A percentile compares a stretch with the other conserved stretches of the same genome.
Conservation (phyloP, 2,888 invertebrate genomes). For the Pyrrhosoma nymphula region DNA sequence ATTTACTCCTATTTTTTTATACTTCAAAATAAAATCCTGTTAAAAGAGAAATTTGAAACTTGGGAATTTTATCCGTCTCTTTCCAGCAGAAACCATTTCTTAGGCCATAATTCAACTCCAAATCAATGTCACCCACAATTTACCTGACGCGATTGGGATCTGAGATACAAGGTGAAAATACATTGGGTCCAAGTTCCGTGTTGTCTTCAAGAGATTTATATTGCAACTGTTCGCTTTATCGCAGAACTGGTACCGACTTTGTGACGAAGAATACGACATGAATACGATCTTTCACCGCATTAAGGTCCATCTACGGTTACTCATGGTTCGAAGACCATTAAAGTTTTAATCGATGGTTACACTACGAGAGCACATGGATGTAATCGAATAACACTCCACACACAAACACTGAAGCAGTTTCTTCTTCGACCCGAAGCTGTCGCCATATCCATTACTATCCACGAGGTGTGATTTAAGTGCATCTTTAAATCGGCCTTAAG, state of each 20-base stretch:
- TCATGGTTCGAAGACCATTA: background rate
- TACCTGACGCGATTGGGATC: too few species aligned
- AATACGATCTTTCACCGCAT: background rate
- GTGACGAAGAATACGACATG: background rate
- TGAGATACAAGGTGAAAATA: too few species aligned
- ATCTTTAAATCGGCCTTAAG: background rate
- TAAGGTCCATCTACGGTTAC: background rate
- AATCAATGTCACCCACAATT: too few species aligned
- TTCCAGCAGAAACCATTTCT: too few species aligned
- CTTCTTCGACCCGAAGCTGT: background rate
- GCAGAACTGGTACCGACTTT: background rate
- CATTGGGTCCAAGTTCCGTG: too few species aligned
- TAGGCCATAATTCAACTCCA: too few species aligned
- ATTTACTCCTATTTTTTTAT: too few species aligned
- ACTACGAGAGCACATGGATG: background rate
- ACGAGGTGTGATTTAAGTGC: slow-evolving; percentile 15
- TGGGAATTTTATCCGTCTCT: too few species aligned
- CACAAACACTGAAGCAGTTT: background rate
- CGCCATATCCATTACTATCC: background rate
- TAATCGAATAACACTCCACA: background rate
- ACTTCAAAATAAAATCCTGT: too few species aligned
- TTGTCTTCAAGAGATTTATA: too few species aligned
- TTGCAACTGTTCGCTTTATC: background rate
- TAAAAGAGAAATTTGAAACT: too few species aligned
- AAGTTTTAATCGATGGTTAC: background rate